phyloP scores from a whole-genome alignment of 2,113 vertebrate species.

The Ranitomeya variabilis region DNA sequence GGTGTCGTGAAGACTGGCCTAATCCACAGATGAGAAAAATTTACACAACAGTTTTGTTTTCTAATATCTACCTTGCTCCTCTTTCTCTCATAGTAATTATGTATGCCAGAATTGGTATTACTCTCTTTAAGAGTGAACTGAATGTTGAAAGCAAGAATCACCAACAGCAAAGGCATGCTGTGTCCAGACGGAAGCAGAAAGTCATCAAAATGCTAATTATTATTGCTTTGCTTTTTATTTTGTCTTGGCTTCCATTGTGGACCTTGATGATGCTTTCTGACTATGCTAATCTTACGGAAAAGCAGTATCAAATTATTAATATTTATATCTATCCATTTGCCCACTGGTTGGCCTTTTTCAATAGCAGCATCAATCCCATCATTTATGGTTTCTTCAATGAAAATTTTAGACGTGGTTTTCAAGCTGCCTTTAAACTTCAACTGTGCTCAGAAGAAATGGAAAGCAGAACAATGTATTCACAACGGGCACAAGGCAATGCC shows the following conservation, averaged over 20 bases:
- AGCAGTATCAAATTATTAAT: slow-evolving; percentile 80
- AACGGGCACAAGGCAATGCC: slow-evolving; percentile 71
- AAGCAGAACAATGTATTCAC: slow-evolving; percentile 68
- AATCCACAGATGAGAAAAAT: slow-evolving; percentile 85
- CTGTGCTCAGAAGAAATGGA: slow-evolving; percentile 70
- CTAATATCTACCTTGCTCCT: slow-evolving; percentile 88
- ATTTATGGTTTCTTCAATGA: slow-evolving; percentile 91
- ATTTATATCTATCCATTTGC: slow-evolving; percentile 91
- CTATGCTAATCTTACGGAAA: slow-evolving; percentile 78
- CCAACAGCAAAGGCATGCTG: slow-evolving; percentile 71
- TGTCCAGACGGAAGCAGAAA: slow-evolving; percentile 82
- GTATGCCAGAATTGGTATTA: slow-evolving; percentile 84
- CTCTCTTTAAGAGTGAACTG: slow-evolving; percentile 74
- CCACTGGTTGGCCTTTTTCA: slow-evolving; percentile 92
- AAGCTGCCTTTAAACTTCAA: slow-evolving; percentile 78
- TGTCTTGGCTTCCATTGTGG: slow-evolving; percentile 94
- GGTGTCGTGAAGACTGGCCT: slow-evolving; percentile 92
- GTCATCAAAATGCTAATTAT: slow-evolving; percentile 88
- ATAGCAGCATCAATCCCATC: slow-evolving; percentile 91
- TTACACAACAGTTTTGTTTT: slow-evolving; percentile 89
- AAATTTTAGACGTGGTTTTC: slow-evolving; percentile 86
- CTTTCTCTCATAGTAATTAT: slow-evolving; percentile 83
- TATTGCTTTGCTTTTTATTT: slow-evolving; percentile 84
- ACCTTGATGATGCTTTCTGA: slow-evolving; percentile 91
- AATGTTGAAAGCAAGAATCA: slow-evolving; percentile 67